phyloP scores from a whole-genome alignment of 2,888 invertebrate genomes.

The Geotrupes spiniger region DNA sequence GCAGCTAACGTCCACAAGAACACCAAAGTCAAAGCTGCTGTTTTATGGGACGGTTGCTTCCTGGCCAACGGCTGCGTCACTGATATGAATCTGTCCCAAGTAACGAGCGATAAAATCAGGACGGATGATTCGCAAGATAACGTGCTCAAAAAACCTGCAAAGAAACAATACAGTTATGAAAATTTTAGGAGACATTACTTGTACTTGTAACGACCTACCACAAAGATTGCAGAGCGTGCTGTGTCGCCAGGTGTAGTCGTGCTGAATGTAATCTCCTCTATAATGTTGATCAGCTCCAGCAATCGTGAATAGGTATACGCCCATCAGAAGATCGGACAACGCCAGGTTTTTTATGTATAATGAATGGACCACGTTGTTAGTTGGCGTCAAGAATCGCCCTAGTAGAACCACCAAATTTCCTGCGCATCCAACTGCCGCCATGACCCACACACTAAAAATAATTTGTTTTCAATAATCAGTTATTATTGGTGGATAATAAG shows the following conservation, averaged over 20 bases:
- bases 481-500: too few species aligned
- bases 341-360: constrained; percentile 62
- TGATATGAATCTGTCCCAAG: constrained; percentile 60
- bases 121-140: constrained; percentile 62
- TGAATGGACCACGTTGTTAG: constrained; percentile 59
- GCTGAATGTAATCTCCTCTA: constrained; percentile 56
- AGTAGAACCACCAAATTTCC: constrained; percentile 59
- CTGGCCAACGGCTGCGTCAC: constrained; percentile 58
- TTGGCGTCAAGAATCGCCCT: constrained; percentile 55
- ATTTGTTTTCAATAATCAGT: constrained; percentile 5
- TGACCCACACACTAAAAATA: constrained; percentile 59
- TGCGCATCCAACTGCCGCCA: constrained; percentile 57
- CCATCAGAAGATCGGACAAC: constrained; percentile 62
- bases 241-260: constrained; percentile 59
- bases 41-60: constrained; percentile 47
- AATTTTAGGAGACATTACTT: constrained; percentile 1
- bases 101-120: constrained; percentile 58
- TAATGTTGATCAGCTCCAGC: constrained; percentile 55
- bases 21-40: constrained; percentile 52
- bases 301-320: constrained; percentile 59
- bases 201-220: constrained; percentile 52
- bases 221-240: constrained; percentile 57
- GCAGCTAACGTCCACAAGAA: constrained; percentile 55
- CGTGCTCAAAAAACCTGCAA: constrained; percentile 57
- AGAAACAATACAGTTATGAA: background rate